Percentiles rank a stretch among this genome's conserved stretches.
Conservation (phyloP, 2,888 invertebrate species). For the Hypolimnas misippus region DNA sequence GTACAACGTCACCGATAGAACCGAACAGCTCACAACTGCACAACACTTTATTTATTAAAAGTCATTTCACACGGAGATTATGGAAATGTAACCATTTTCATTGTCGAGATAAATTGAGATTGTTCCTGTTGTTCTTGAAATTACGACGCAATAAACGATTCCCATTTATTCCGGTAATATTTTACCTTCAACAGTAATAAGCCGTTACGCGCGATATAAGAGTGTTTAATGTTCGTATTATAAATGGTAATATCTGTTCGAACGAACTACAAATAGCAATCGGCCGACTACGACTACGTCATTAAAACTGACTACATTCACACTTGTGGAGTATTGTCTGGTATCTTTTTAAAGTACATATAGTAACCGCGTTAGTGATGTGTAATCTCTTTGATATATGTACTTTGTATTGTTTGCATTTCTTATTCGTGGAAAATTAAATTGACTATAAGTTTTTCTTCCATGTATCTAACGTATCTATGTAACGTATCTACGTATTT, state of each 20-base stretch:
- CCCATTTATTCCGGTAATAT: constrained; percentile 30
- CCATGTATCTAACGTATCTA: too few relatives aligned
- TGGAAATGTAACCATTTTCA: constrained; percentile 11
- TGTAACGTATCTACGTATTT: too few relatives aligned
- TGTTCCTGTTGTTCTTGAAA: constrained; percentile 20
- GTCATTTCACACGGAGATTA: constrained; percentile 3
- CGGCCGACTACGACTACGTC: neutral
- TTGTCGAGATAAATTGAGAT: constrained; percentile 15
- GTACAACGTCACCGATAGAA: neutral
- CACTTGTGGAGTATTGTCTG: neutral
- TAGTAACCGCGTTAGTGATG: too few relatives aligned
- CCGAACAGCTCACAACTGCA: neutral
- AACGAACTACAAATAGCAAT: constrained; percentile 17
- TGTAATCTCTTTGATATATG: too few relatives aligned
- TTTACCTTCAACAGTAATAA: constrained; percentile 22
- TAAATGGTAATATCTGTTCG: constrained; percentile 25
- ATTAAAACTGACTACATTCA: neutral
- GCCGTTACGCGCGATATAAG: constrained; percentile 9
- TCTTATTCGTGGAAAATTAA: too few relatives aligned
- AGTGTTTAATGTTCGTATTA: constrained; percentile 24
- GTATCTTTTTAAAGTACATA: neutral
- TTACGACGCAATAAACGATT: constrained; percentile 21
- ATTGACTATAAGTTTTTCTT: too few relatives aligned
- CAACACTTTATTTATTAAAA: neutral
- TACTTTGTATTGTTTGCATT: too few relatives aligned